These are phyloP conservation scores for Sinocyclocheilus grahami DNA, from an alignment of 2,113 vertebrate species.

Conservation along the genomic window DNA sequence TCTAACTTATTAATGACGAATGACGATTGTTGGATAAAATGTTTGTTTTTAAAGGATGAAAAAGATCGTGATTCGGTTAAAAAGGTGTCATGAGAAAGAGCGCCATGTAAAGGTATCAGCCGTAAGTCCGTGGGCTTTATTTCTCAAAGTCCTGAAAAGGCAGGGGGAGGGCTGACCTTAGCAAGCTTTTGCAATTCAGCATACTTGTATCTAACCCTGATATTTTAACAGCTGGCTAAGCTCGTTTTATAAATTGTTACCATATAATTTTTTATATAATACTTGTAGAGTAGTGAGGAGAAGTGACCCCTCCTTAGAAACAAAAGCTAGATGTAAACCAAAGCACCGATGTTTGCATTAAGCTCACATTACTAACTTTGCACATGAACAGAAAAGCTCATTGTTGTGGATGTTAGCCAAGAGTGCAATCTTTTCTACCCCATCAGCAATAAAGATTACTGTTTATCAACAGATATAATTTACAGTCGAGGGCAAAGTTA, in stretches of 20 bases:
- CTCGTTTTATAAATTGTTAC: neutral
- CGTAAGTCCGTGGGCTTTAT: neutral
- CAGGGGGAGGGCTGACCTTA: neutral
- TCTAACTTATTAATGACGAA: neutral
- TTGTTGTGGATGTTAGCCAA: slow-evolving; percentile 16
- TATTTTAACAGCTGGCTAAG: slow-evolving; percentile 7
- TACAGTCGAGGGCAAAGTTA: slow-evolving; percentile 36
- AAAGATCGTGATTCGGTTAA: neutral
- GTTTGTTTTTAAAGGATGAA: neutral
- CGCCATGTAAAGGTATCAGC: slow-evolving; percentile 4
- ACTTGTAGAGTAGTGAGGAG: neutral
- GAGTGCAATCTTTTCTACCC: slow-evolving; percentile 34
- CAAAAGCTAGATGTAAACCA: slow-evolving; percentile 29
- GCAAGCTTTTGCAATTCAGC: neutral
- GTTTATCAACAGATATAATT: slow-evolving; percentile 32
- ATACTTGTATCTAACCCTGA: slow-evolving; percentile 13
- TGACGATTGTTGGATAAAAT: too few species aligned
- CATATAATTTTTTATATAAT: neutral
- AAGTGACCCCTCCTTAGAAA: neutral
- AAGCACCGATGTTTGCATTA: slow-evolving; percentile 15
- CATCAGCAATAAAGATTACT: slow-evolving; percentile 28
- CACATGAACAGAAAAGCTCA: slow-evolving; percentile 20
- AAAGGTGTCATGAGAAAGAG: neutral
- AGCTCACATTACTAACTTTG: slow-evolving; percentile 29
- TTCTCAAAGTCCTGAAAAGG: slow-evolving; percentile 1